Conservation (phyloP, 2,888 invertebrate genomes). For the Drosophila sordidula region DNA sequence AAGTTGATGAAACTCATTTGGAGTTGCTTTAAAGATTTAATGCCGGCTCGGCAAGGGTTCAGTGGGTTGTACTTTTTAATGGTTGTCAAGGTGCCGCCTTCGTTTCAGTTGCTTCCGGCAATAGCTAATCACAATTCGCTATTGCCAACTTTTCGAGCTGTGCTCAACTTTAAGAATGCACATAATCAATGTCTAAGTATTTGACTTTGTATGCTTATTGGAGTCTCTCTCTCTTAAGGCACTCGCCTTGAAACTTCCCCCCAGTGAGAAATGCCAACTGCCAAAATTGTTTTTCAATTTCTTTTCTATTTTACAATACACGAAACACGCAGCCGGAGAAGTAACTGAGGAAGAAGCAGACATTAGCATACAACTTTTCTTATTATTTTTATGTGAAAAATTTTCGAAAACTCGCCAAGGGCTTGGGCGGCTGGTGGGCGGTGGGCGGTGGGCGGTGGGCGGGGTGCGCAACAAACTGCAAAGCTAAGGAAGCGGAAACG, state of each 20-base stretch:
- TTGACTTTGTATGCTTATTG: slow-evolving; percentile 63
- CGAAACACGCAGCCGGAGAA: slow-evolving; percentile 45
- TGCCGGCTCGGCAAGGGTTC: slow-evolving; percentile 24
- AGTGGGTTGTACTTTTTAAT: not conserved
- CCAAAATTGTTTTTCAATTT: slow-evolving; percentile 77
- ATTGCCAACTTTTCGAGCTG: slow-evolving; percentile 43
- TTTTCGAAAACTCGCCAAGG: slow-evolving; percentile 55
- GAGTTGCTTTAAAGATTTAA: slow-evolving; percentile 66
- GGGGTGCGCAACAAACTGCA: slow-evolving; percentile 63
- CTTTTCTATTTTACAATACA: slow-evolving; percentile 68
- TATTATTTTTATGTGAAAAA: slow-evolving; percentile 80
- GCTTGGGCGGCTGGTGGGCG: slow-evolving; percentile 35
- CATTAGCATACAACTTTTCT: slow-evolving; percentile 80
- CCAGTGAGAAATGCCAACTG: slow-evolving; percentile 58
- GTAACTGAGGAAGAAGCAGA: slow-evolving; percentile 9
- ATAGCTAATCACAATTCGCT: slow-evolving; percentile 47
- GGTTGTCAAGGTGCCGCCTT: slow-evolving; percentile 34
- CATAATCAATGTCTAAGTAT: slow-evolving; percentile 60
- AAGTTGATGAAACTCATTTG: slow-evolving; percentile 73
- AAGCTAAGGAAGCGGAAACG: slow-evolving; percentile 80
- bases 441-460: not conserved
- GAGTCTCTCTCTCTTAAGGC: slow-evolving; percentile 33
- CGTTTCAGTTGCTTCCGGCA: not conserved
- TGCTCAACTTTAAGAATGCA: slow-evolving; percentile 44
- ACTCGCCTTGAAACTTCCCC: slow-evolving; percentile 40